Conservation (phyloP, 2,888 invertebrate species). For the Dolomedes plantarius region DNA sequence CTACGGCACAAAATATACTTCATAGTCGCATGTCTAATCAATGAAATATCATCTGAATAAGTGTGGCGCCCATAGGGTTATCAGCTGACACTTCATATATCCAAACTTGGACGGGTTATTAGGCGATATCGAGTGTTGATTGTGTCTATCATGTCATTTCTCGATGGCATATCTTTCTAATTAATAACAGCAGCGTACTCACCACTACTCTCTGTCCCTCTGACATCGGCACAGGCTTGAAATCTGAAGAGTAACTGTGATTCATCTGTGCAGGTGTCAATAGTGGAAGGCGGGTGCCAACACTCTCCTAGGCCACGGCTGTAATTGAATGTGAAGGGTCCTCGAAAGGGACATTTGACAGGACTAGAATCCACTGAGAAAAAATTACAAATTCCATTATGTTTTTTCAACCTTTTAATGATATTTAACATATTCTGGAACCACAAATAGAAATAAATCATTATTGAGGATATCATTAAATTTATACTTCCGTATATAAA, state of each 20-base stretch:
- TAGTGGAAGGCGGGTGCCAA: conserved; percentile 90
- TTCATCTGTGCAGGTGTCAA: conserved; percentile 95
- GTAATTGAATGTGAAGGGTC: conserved; percentile 94
- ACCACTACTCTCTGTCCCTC: conserved; percentile 94
- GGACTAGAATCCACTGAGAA: conserved; percentile 85
- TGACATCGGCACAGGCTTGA: conserved; percentile 94
- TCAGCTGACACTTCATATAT: too few relatives aligned
- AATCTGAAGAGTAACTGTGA: conserved; percentile 91
- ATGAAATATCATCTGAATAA: too few relatives aligned
- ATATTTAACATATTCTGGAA: too few relatives aligned
- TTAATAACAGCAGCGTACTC: conserved; percentile 26
- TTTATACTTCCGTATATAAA: too few relatives aligned
- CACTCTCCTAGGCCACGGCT: conserved; percentile 94
- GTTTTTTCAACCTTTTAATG: too few relatives aligned
- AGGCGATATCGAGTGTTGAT: background rate
- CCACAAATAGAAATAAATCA: too few relatives aligned
- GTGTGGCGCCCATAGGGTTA: too few relatives aligned
- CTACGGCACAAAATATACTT: too few relatives aligned
- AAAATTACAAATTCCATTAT: background rate
- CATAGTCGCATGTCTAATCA: too few relatives aligned
- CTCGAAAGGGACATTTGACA: conserved; percentile 91
- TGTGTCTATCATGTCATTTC: background rate
- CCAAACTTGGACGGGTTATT: background rate
- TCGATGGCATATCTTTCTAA: background rate
- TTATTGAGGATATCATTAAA: too few relatives aligned